Conservation (phyloP, 2,113 vertebrate genomes). For the Peucedramus taeniatus region DNA sequence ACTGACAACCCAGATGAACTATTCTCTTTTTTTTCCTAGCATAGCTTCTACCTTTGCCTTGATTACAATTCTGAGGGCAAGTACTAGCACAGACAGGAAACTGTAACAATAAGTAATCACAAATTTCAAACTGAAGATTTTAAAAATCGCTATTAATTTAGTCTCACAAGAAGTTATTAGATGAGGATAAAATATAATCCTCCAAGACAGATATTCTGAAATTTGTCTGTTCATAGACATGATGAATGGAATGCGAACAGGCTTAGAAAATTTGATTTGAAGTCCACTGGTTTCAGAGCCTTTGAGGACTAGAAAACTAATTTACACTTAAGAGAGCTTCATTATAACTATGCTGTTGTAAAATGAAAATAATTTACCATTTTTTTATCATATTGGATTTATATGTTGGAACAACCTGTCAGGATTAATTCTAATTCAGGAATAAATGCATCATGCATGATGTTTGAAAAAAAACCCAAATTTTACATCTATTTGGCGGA, state of each 20-base stretch:
- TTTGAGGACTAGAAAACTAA: not conserved
- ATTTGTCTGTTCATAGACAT: not conserved
- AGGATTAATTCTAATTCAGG: not conserved
- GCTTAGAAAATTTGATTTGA: not conserved
- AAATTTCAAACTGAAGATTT: not conserved
- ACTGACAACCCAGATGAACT: not conserved
- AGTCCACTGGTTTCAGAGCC: not conserved
- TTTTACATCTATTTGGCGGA: not conserved
- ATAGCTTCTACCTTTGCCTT: not conserved
- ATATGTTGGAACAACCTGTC: not conserved
- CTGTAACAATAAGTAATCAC: not conserved
- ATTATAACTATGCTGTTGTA: not conserved
- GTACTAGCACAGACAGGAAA: not conserved
- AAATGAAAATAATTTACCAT: not conserved
- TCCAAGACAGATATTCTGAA: not conserved
- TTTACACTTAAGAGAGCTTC: not conserved
- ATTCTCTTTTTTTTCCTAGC: not conserved
- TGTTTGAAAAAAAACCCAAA: not conserved
- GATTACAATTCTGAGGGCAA: not conserved
- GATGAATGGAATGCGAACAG: not conserved
- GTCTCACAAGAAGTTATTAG: not conserved
- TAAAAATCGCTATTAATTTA: not conserved
- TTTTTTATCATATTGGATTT: conserved; percentile 11
- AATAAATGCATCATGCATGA: not conserved
- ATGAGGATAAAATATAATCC: not conserved